These are phyloP conservation scores for Adineta ricciae DNA, from an alignment of 2,888 invertebrate species.

Conservation along the genomic window DNA sequence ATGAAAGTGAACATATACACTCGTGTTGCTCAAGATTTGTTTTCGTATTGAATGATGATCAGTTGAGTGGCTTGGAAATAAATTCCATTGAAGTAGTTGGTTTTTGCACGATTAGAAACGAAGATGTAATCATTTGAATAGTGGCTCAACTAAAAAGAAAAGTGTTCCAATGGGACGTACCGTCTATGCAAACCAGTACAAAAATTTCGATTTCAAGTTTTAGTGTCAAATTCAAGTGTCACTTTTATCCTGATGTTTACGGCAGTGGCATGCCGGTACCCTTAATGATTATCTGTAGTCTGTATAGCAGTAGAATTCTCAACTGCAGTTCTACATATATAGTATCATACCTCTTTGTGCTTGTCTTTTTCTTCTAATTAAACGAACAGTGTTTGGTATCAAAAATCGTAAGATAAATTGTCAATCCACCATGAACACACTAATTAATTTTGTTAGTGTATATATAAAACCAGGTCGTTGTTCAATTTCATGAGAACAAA, in stretches of 20 bases:
- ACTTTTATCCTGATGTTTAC: too few species aligned
- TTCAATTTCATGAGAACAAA: not conserved
- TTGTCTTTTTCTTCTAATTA: not conserved
- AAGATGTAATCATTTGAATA: not conserved
- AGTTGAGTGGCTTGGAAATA: not conserved
- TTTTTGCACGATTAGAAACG: not conserved
- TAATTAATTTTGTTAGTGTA: not conserved
- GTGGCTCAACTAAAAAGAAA: too few species aligned
- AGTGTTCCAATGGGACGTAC: too few species aligned
- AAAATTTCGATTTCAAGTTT: too few species aligned
- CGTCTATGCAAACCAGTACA: too few species aligned
- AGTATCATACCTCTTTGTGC: too few species aligned
- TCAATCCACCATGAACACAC: not conserved
- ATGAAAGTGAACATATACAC: not conserved
- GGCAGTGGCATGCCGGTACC: too few species aligned
- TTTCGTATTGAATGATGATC: not conserved
- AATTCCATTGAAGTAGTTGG: not conserved
- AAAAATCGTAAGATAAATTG: not conserved
- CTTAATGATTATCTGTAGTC: too few species aligned
- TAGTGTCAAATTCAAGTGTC: too few species aligned
- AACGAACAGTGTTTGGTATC: not conserved
- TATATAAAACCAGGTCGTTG: not conserved
- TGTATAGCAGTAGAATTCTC: too few species aligned
- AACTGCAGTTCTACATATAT: too few species aligned
- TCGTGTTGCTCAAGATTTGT: not conserved